phyloP scores from a whole-genome alignment of 2,888 invertebrate genomes.

The Limnephilus rhombicus region DNA sequence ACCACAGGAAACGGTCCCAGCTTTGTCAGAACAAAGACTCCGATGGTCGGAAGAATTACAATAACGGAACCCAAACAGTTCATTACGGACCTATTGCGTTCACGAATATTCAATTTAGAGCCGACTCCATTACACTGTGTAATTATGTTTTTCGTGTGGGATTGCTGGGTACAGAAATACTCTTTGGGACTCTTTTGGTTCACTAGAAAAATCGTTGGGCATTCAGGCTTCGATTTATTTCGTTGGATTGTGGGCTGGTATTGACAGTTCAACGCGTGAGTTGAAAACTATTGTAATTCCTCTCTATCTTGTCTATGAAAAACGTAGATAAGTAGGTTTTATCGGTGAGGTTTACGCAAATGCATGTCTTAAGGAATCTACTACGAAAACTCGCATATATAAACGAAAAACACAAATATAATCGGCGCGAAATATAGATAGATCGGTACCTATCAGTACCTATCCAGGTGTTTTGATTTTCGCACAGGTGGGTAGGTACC shows the following conservation, averaged over 20 bases:
- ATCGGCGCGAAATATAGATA: not conserved
- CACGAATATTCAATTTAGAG: conserved; percentile 32
- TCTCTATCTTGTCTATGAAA: no score
- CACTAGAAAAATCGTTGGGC: not conserved
- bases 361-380: no score
- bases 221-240: not conserved
- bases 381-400: not conserved
- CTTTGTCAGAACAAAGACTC: conserved; percentile 32
- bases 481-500: no score
- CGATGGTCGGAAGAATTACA: not conserved
- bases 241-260: not conserved
- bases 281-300: not conserved
- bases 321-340: no score
- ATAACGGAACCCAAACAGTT: conserved; percentile 27
- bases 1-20: conserved; percentile 8
- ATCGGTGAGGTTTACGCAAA: no score
- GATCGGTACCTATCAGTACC: not conserved
- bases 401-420: not conserved
- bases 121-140: not conserved
- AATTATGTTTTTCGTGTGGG: conserved; percentile 1
- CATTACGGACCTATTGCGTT: conserved; percentile 12
- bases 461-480: not conserved
- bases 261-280: not conserved
- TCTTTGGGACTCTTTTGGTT: not conserved
- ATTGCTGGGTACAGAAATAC: not conserved